Base-by-base conservation (phyloP, 2,113 vertebrate species). In the Myotis yumanensis region DNA sequence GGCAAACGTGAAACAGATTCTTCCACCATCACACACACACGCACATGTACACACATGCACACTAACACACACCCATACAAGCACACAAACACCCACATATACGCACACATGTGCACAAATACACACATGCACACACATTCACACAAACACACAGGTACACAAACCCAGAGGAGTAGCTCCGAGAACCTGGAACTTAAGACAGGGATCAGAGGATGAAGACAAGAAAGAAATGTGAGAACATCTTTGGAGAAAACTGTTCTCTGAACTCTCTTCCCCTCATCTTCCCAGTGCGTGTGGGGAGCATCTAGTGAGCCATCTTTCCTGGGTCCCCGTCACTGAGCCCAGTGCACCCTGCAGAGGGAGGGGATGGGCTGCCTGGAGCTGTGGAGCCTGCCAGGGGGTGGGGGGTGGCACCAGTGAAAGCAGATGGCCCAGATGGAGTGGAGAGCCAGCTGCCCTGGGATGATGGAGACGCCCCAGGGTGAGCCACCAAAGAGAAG, bases 171-270 rank as follows among this genome's bases (percentile, higher is more conserved):
- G 16, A 37, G 59, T 11, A 32, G 9, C 69, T 91, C 76, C 32
- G 20, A 86, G 48, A 90, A 68, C 20, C 18, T 73, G 35, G 18
- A 59, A 15, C 57, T 40, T 64, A 73, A 86, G 88, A 57, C 18
- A 86, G 57, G 7, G n/a, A 81, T 11, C 46, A 66, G 75, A 84
- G 59, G 75, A 75, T 48, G 20, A 43, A 51, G 16, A 57, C 22
- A 57, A 68, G 35, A 75, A 80, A 51, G 75, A 32, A 75, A 25
- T 57, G 30, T n/a, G 7, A 85, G 62, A 40, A 97, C 57, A 75
- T 68, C 32, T 86, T 69, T 43, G 15, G 8, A 72, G 69, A 95
- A 75, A 64, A 51, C 20, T 48, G 3, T 71, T 22, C 54, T n/a
- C 30, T 76, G 46, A 43, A 76, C 9, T 54, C 66, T 91, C 35